Conservation (phyloP, 2,888 invertebrate species). For the Nomada ferruginata region DNA sequence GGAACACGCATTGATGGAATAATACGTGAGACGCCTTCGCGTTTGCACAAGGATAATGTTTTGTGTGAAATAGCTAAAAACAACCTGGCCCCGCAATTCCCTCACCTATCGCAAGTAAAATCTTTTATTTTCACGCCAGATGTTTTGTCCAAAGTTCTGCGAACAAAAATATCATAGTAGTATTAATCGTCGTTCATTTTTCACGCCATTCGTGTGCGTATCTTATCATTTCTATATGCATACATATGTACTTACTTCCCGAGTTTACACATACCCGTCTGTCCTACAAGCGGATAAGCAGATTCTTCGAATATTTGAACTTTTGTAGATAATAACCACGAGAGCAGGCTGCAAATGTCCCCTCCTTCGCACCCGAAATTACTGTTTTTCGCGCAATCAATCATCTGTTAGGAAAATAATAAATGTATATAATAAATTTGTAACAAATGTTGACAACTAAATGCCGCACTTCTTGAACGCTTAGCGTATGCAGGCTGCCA, state of each 20-base stretch:
- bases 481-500: slow-evolving; percentile 87
- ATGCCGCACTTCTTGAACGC: slow-evolving; percentile 88
- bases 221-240: background rate
- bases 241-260: slow-evolving; percentile 78
- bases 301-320: slow-evolving; percentile 86
- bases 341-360: slow-evolving; percentile 90
- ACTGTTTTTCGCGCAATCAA: slow-evolving; percentile 91
- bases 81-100: slow-evolving; percentile 6
- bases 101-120: slow-evolving; percentile 89
- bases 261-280: slow-evolving; percentile 84
- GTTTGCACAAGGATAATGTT: slow-evolving; percentile 12
- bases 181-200: background rate
- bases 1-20: background rate
- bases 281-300: slow-evolving; percentile 88
- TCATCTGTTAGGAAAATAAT: slow-evolving; percentile 85
- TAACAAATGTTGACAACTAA: background rate
- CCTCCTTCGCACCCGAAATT: slow-evolving; percentile 93
- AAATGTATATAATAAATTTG: background rate
- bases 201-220: background rate
- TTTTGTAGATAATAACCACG: slow-evolving; percentile 88
- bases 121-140: slow-evolving; percentile 74
- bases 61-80: background rate
- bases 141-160: slow-evolving; percentile 72
- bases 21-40: background rate
- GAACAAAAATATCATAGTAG: slow-evolving; percentile 41